Evolutionary conservation across 2,113 vertebrate species (phyloP), one percentile per base, ranked within the genome.

Genomic region (Carollia perspicillata): DNA sequence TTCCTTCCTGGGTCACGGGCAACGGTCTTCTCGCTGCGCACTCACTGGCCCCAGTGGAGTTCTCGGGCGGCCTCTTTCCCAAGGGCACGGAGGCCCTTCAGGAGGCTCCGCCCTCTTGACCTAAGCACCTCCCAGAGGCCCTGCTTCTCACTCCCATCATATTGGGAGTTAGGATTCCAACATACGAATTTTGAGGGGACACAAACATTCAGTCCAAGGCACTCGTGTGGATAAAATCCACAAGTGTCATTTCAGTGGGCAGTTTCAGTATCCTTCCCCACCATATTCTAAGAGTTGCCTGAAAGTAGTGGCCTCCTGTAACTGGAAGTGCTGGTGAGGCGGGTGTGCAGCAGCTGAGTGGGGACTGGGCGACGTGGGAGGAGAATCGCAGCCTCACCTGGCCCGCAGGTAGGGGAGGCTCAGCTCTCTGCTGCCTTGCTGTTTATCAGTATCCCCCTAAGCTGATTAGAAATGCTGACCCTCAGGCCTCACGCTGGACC

Each of bases 301-400:
- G 65, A 74, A 87, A 33, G 40, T 53, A 88, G 40, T 33, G 35
- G 1, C 33, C 9, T 95, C 40, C 74, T 69, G 16, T 72, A 35
- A 8, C 51, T 69, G 35, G 18, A 71, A 63, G 26, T 9, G 33
- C 60, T 86, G 42, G 42, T 33, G 66, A 81, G 42, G 63, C 17
- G 26, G 42, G 63, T 13, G 26, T 23, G 13, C 6, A 20, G 42
- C 9, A 30, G 23, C 55, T 69, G 66, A 49, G 42, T 17, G 49
- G 84, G 79, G 26, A 42, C 10, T 0, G 79, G 26, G 37, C 10
- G 0, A 2, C 1, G 3, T 1, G 5, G 8, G 16, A 23, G 40
- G 77, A 58, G 74, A 72, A 22, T 49, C 85, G 30, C 13, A 13
- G 22, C 11, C 88, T 17, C 0, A 2, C 49, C 18, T 1, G 72